These are phyloP conservation scores for Montipora efflorescens DNA, from an alignment of 64 coral and sea anemone species.

Conservation along the genomic window DNA sequence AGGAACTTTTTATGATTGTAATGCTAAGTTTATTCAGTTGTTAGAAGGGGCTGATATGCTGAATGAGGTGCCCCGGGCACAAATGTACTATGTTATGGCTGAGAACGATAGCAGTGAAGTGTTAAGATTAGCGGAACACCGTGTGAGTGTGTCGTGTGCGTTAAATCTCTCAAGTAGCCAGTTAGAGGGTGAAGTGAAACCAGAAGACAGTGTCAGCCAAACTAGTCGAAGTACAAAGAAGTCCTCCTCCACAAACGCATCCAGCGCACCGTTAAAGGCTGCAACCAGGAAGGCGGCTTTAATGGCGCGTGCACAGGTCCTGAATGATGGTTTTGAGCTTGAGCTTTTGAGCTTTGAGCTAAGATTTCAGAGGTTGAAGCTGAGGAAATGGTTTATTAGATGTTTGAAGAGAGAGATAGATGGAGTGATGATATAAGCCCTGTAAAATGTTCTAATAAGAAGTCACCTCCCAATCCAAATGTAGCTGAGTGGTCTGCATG, in stretches of 20 bases:
- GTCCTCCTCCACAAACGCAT: not conserved
- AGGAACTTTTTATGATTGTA: conserved; percentile 9
- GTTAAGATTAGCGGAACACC: not conserved
- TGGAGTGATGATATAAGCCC: not conserved
- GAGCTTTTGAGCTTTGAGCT: not conserved
- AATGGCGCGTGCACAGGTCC: not conserved
- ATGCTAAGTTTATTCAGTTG: conserved; percentile 1
- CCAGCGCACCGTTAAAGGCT: not conserved
- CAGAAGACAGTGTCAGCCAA: conserved; percentile 8
- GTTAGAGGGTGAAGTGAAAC: not conserved
- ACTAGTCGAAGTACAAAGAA: conserved; percentile 6
- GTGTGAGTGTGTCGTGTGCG: conserved; percentile 6
- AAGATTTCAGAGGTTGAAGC: not conserved
- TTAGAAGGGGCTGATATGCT: conserved; percentile 3
- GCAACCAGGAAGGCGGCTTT: not conserved
- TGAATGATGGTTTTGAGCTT: conserved; percentile 1
- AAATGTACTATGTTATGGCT: not conserved
- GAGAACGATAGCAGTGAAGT: not conserved
- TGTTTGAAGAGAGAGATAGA: not conserved
- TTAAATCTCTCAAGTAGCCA: conserved; percentile 6
- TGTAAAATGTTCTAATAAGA: not conserved
- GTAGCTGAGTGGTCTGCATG: not conserved
- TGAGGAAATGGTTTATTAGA: not conserved
- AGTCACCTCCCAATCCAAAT: not conserved
- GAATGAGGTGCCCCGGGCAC: not conserved